phyloP scores from a whole-genome alignment of 1,140 invertebrate genomes.

The Planococcus citri region DNA sequence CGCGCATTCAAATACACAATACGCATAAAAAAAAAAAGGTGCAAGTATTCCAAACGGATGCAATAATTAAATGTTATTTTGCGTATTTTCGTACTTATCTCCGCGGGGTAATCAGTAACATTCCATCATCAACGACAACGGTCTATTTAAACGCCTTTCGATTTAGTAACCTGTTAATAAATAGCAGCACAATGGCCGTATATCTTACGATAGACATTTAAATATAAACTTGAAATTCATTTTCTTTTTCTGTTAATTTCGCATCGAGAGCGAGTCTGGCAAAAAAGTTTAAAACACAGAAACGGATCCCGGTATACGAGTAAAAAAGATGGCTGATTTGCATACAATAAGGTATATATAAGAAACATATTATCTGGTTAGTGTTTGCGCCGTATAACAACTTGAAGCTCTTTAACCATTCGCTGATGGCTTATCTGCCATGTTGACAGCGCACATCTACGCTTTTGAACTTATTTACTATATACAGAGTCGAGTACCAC shows the following conservation, averaged over 20 bases:
- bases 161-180: constrained; percentile 18
- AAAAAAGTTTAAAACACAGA: background rate
- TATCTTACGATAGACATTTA: constrained; percentile 15
- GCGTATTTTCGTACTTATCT: constrained; percentile 1
- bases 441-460: constrained; percentile 19
- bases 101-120: background rate
- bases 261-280: background rate
- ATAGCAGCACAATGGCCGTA: constrained; percentile 19
- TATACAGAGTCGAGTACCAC: background rate
- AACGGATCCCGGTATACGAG: constrained; percentile 5
- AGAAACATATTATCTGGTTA: constrained; percentile 17
- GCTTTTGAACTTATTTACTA: constrained; percentile 19
- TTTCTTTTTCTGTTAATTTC: constrained; percentile 16
- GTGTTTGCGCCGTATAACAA: constrained; percentile 11
- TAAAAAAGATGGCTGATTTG: constrained; percentile 13
- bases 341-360: constrained; percentile 13
- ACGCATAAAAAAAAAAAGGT: too few relatives aligned
- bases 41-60: background rate
- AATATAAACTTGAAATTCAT: constrained; percentile 17
- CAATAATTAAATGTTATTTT: background rate
- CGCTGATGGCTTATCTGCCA: constrained; percentile 18
- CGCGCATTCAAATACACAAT: too few relatives aligned
- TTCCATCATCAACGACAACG: constrained; percentile 11
- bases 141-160: constrained; percentile 16
- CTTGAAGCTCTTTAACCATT: constrained; percentile 19